Conservation (phyloP, 2,888 invertebrate genomes). For the Podabrus alpinus region DNA sequence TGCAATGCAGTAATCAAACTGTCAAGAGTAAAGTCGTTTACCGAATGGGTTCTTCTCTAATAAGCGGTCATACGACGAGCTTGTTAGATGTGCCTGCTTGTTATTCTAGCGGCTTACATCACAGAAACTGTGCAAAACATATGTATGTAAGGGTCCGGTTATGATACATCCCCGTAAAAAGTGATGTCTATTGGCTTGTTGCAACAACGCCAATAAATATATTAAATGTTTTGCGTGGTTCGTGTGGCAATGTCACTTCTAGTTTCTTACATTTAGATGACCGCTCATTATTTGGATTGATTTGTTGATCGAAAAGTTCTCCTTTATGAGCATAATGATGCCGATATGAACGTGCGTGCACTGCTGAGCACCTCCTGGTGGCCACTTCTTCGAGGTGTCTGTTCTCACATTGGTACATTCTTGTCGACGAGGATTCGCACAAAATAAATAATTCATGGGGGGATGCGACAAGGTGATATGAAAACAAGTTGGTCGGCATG, state of each 20-base stretch:
- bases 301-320: conserved; percentile 31
- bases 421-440: conserved; percentile 41
- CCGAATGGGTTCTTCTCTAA: conserved; percentile 41
- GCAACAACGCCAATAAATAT: conserved; percentile 46
- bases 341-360: conserved; percentile 31
- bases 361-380: conserved; percentile 35
- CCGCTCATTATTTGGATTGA: conserved; percentile 37
- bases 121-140: conserved; percentile 40
- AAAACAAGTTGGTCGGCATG: conserved; percentile 52
- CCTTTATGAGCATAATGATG: conserved; percentile 33
- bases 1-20: conserved; percentile 45
- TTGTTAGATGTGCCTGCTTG: conserved; percentile 39
- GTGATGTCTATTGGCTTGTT: conserved; percentile 38
- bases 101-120: conserved; percentile 41
- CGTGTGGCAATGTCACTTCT: conserved; percentile 30
- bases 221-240: conserved; percentile 43
- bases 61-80: conserved; percentile 41
- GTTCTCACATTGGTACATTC: conserved; percentile 43
- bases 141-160: conserved; percentile 40
- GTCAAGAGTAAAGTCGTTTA: conserved; percentile 41
- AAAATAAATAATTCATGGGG: conserved; percentile 53
- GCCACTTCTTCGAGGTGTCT: conserved; percentile 41
- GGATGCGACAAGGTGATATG: conserved; percentile 51
- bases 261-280: conserved; percentile 28
- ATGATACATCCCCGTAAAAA: conserved; percentile 43